phyloP scores from a whole-genome alignment of 1,140 invertebrate genomes.

The Zelostemma sp. region DNA sequence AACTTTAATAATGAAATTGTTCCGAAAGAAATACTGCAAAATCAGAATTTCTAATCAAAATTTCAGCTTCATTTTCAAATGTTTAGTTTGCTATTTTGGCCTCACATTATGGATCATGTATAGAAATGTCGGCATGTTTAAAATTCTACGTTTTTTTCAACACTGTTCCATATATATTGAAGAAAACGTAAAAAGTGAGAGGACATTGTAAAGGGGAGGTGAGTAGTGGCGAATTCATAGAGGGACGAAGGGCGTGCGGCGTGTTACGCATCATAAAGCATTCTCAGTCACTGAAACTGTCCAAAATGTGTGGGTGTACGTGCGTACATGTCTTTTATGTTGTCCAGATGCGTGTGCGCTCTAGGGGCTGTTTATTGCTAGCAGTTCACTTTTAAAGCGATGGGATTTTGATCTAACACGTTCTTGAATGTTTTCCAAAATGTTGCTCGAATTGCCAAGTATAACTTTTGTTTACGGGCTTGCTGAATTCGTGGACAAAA shows the following conservation, averaged over 20 bases:
- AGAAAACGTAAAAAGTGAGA: background rate
- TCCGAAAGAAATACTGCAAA: too few relatives aligned
- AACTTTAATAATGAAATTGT: too few relatives aligned
- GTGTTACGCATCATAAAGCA: constrained; percentile 65
- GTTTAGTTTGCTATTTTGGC: too few relatives aligned
- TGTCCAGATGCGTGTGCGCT: constrained; percentile 46
- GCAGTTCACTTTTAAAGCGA: constrained; percentile 40
- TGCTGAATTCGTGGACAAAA: background rate
- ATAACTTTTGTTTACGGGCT: too few relatives aligned
- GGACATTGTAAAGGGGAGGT: constrained; percentile 20
- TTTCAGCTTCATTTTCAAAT: too few relatives aligned
- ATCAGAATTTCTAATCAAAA: too few relatives aligned
- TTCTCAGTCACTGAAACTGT: constrained; percentile 47
- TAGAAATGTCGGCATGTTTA: too few relatives aligned
- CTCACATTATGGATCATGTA: too few relatives aligned
- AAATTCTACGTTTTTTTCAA: too few relatives aligned
- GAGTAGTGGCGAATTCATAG: constrained; percentile 8
- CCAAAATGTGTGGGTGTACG: constrained; percentile 39
- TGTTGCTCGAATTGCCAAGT: too few relatives aligned
- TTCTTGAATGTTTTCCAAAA: too few relatives aligned
- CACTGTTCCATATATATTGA: too few relatives aligned
- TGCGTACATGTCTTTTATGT: constrained; percentile 37
- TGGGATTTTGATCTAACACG: constrained; percentile 30
- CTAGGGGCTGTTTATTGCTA: constrained; percentile 23
- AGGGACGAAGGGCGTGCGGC: constrained; percentile 26